These are phyloP conservation scores for Eristalis intricaria DNA, from an alignment of 2,888 invertebrate species.

Conservation along the genomic window DNA sequence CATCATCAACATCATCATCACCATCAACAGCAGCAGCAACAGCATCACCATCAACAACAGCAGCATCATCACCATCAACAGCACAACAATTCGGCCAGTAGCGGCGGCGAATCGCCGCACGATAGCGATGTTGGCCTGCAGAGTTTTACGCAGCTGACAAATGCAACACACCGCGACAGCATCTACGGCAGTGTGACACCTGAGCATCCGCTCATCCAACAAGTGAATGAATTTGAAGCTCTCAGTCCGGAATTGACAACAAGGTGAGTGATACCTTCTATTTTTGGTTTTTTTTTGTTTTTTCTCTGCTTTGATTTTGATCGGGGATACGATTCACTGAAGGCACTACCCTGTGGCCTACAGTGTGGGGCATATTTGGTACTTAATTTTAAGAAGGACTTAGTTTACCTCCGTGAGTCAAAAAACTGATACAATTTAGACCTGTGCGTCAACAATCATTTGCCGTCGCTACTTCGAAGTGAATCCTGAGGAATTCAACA, in stretches of 20 bases:
- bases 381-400: too few relatives aligned
- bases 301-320: not conserved
- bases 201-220: slow-evolving; percentile 75
- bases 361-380: too few relatives aligned
- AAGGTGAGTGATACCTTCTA: slow-evolving; percentile 76
- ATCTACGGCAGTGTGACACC: slow-evolving; percentile 77
- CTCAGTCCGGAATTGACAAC: slow-evolving; percentile 77
- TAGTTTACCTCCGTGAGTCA: too few relatives aligned
- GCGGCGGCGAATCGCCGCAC: slow-evolving; percentile 73
- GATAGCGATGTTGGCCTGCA: slow-evolving; percentile 77
- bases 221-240: slow-evolving; percentile 76
- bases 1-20: slow-evolving; percentile 78
- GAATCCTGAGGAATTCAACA: too few relatives aligned
- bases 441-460: too few relatives aligned
- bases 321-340: not conserved
- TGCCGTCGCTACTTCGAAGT: too few relatives aligned
- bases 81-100: slow-evolving; percentile 64
- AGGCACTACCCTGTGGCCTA: too few relatives aligned
- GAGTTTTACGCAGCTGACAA: slow-evolving; percentile 80
- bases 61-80: slow-evolving; percentile 70
- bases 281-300: not conserved
- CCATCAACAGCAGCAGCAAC: slow-evolving; percentile 70
- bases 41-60: slow-evolving; percentile 56
- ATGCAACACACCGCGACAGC: slow-evolving; percentile 77
- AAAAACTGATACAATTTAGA: too few relatives aligned